Evolutionary conservation across 2,113 vertebrate genomes (phyloP).

Genomic region (Fregetta grallaria): DNA sequence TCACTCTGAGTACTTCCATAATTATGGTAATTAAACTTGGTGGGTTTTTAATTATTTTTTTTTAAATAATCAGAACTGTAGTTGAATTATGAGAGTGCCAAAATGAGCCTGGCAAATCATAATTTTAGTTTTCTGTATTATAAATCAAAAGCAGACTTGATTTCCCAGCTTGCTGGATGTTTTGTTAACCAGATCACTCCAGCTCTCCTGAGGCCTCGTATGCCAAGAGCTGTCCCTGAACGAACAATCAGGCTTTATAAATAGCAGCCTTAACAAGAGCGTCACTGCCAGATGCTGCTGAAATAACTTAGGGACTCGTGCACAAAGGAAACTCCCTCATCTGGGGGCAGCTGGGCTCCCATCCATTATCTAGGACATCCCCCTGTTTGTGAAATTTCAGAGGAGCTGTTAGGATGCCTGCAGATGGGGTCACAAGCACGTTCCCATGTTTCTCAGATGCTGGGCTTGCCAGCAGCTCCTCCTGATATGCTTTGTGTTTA

Average conservation of each 20-base stretch:
- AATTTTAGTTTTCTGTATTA: constrained; percentile 37
- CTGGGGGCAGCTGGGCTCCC: constrained; percentile 58
- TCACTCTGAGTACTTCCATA: constrained; percentile 37
- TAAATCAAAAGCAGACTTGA: constrained; percentile 65
- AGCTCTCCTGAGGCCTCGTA: neutral
- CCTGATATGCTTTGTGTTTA: constrained; percentile 49
- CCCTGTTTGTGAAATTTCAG: constrained; percentile 28
- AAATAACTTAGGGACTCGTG: neutral
- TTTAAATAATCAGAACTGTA: constrained; percentile 13
- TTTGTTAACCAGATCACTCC: constrained; percentile 60
- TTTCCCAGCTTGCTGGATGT: constrained; percentile 51
- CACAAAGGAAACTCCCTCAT: constrained; percentile 35
- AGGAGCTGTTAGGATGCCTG: constrained; percentile 40
- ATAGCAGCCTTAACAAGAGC: constrained; percentile 37
- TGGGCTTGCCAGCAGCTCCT: constrained; percentile 34
- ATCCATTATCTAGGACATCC: constrained; percentile 16
- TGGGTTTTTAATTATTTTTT: constrained; percentile 49
- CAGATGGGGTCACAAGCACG: neutral
- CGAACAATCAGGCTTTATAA: constrained; percentile 67
- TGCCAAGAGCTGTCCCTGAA: constrained; percentile 36
- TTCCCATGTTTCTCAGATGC: constrained; percentile 21
- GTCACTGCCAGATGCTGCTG: constrained; percentile 40
- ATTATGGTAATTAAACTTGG: constrained; percentile 43
- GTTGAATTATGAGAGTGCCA: constrained; percentile 60
- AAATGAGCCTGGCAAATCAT: constrained; percentile 46